Conservation (phyloP, 2,797 vertebrate species). For the Eidolon dupreanum region DNA sequence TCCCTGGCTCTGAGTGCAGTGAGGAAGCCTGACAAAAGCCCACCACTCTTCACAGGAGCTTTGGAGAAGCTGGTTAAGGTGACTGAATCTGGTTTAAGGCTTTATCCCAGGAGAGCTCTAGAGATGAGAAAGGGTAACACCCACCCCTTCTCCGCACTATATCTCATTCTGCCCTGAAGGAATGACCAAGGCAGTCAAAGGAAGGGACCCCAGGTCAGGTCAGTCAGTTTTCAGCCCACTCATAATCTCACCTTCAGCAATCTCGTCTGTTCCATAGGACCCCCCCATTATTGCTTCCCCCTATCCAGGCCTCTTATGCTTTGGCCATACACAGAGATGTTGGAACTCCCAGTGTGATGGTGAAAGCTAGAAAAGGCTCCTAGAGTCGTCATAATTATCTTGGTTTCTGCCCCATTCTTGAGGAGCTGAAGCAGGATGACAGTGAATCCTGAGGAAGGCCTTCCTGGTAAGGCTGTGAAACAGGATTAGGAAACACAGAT, state of each 20-base stretch:
- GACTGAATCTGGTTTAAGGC: neutral
- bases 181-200: neutral
- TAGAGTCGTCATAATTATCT: neutral
- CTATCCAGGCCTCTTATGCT: neutral
- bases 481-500: neutral
- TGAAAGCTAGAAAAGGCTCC: neutral
- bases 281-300: no score
- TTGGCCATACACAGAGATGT: no score
- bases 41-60: neutral
- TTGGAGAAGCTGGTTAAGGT: neutral
- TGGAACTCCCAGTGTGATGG: neutral
- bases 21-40: neutral
- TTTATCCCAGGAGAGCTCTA: neutral
- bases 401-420: neutral
- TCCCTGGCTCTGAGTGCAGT: neutral
- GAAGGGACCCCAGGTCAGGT: neutral
- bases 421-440: neutral
- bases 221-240: neutral
- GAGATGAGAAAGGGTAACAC: neutral
- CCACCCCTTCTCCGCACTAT: neutral
- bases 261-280: neutral
- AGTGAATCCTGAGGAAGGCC: neutral
- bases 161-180: neutral
- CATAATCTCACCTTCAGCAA: neutral
- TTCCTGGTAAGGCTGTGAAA: neutral